phyloP scores from a whole-genome alignment of 1,140 invertebrate species.

The Aphaenogaster ashmeadi region DNA sequence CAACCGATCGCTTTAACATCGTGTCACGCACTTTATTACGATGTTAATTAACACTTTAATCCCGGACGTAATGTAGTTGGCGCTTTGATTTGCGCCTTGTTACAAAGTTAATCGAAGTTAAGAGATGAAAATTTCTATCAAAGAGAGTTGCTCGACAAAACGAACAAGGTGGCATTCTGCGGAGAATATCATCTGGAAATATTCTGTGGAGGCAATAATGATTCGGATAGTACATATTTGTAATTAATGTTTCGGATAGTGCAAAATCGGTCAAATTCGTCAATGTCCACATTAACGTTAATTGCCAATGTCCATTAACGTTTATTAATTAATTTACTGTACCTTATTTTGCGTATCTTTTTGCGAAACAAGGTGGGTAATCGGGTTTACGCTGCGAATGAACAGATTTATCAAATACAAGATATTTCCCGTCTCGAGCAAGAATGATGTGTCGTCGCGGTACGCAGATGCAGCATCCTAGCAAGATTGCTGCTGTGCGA shows the following conservation, averaged over 20 bases:
- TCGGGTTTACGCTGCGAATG: not conserved
- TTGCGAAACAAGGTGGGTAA: not conserved
- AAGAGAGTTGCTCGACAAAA: slow-evolving; percentile 17
- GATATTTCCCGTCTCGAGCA: not conserved
- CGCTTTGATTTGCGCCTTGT: slow-evolving; percentile 36
- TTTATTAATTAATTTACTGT: not conserved
- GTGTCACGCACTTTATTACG: slow-evolving; percentile 48
- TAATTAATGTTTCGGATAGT: not conserved
- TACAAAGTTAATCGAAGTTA: slow-evolving; percentile 33
- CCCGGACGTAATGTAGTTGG: not conserved
- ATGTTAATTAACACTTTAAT: slow-evolving; percentile 48
- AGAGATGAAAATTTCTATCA: slow-evolving; percentile 39
- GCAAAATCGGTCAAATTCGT: not conserved
- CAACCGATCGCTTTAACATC: slow-evolving; percentile 35
- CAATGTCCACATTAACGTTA: not conserved
- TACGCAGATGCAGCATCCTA: slow-evolving; percentile 1
- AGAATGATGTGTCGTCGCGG: slow-evolving; percentile 7
- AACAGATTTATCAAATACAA: not conserved
- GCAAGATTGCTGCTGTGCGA: slow-evolving; percentile 12
- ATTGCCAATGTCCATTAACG: not conserved
- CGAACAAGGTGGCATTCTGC: not conserved
- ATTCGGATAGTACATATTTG: not conserved
- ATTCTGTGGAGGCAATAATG: not conserved
- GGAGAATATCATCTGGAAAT: not conserved
- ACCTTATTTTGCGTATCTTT: not conserved